Base-by-base conservation (phyloP, 2,113 vertebrate genomes). In the Axis porcinus region DNA sequence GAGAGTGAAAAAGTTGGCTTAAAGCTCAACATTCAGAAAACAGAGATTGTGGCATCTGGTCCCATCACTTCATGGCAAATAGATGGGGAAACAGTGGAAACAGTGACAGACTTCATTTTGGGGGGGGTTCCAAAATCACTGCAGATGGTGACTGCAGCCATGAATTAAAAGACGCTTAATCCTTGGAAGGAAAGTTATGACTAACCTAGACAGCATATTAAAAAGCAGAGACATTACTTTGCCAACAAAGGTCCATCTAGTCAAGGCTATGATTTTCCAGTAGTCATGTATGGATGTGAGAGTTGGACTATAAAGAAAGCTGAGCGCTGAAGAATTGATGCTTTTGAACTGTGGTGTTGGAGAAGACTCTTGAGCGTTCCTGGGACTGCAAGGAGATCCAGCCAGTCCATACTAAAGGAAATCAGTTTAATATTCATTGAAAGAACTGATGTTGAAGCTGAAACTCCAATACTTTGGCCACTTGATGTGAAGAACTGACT, bases 291-390 rank as follows among this genome's bases (percentile, higher is more conserved):
- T 64, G 30, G 62, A 64, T 64, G 30, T n/a, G 7, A 17, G 15
- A 64, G 15, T n/a, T 64, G 30, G 30, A 64, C 62, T 33, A 8
- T 64, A 8, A 64, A 64, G 15, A 64, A 64, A 17, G 62, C 1
- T n/a, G 62, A 64, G 62, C 0, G 0, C 30, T 0, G 7, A 64
- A n/a, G 30, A 64, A 64, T n/a, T 64, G 62, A 64, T 64, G 30
- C 30, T n/a, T n/a, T 67, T 67, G 3, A 67, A 67, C 33, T 67
- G 33, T 67, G 62, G 33, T 67, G 16, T n/a, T n/a, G 16, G 62
- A 67, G 16, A 67, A 67, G 33, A 67, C 62, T 67, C 62, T 67
- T n/a, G 17, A 67, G 33, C 36, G 2, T 67, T 4, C 64, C 17
- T 36, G n/a, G 64, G 33, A n/a, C 64, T 67, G 33, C 33, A 36